Evolutionary conservation across 2,888 invertebrate species (phyloP).

Genomic region (Eubasilissa splendida): DNA sequence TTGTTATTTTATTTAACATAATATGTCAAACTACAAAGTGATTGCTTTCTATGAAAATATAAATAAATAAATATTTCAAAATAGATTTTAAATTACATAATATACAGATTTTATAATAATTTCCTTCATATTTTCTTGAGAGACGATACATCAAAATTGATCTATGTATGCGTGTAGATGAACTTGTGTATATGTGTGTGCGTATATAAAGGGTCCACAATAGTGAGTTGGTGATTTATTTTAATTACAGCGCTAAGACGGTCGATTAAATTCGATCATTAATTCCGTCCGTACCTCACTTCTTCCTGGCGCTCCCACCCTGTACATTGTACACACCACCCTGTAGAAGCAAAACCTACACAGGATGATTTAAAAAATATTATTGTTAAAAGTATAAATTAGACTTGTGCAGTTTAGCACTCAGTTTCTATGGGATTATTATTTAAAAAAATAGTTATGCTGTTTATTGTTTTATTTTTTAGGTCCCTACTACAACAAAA

Average conservation of each 20-base stretch:
- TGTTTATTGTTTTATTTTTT: too few relatives aligned
- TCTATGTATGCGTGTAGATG: background rate
- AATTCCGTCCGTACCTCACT: conserved; percentile 55
- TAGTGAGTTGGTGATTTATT: conserved; percentile 55
- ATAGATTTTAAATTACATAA: too few relatives aligned
- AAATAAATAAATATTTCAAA: too few relatives aligned
- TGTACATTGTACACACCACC: conserved; percentile 6
- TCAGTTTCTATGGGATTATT: too few relatives aligned
- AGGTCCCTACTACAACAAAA: too few relatives aligned
- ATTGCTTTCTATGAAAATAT: too few relatives aligned
- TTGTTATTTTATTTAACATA: too few relatives aligned
- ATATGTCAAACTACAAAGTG: too few relatives aligned
- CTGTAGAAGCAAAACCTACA: background rate
- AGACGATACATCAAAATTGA: background rate
- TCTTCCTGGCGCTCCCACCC: conserved; percentile 45
- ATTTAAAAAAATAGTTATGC: too few relatives aligned
- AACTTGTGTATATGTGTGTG: background rate
- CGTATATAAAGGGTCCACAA: conserved; percentile 35
- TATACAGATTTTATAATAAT: too few relatives aligned
- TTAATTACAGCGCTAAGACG: conserved; percentile 58
- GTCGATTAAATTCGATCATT: conserved; percentile 58
- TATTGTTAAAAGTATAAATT: too few relatives aligned
- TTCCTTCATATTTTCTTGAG: background rate
- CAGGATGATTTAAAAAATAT: background rate
- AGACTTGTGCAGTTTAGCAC: too few relatives aligned